Percentiles rank a stretch among this genome's conserved stretches.
These are phyloP conservation scores for Limnephilus marmoratus DNA, from an alignment of 2,888 invertebrate species.

Conservation along the genomic window DNA sequence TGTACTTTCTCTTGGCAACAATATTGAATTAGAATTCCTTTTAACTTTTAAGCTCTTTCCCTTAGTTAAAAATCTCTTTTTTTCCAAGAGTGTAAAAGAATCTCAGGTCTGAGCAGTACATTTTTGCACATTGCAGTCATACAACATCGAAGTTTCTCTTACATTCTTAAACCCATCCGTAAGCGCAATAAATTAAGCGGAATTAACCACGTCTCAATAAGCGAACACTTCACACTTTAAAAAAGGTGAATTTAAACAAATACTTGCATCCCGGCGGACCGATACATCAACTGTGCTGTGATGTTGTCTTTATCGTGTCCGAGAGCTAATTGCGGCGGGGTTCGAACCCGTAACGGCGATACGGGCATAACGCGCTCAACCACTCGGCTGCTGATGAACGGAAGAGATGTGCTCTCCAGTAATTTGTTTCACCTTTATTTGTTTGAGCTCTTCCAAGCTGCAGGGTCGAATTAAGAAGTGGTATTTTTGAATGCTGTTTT, in stretches of 20 bases:
- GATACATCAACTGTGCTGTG: conserved; percentile 1
- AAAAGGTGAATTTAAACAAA: conserved; percentile 20
- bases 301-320: conserved; percentile 31
- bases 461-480: conserved; percentile 46
- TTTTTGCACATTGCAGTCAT: no score
- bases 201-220: background rate
- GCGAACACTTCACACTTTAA: background rate
- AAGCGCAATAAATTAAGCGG: background rate
- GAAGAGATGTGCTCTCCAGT: conserved; percentile 59
- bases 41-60: no score
- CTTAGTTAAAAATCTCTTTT: no score
- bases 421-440: conserved; percentile 66
- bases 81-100: no score
- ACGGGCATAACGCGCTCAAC: background rate
- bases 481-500: no score
- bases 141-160: background rate
- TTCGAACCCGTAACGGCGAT: conserved; percentile 28
- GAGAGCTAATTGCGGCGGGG: conserved; percentile 48
- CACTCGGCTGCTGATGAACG: conserved; percentile 59
- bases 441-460: conserved; percentile 59
- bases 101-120: no score
- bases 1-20: no score
- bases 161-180: background rate
- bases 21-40: no score
- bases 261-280: background rate